Base-by-base conservation (phyloP, 2,113 vertebrate species). In the Romanogobio albipinnatus region DNA sequence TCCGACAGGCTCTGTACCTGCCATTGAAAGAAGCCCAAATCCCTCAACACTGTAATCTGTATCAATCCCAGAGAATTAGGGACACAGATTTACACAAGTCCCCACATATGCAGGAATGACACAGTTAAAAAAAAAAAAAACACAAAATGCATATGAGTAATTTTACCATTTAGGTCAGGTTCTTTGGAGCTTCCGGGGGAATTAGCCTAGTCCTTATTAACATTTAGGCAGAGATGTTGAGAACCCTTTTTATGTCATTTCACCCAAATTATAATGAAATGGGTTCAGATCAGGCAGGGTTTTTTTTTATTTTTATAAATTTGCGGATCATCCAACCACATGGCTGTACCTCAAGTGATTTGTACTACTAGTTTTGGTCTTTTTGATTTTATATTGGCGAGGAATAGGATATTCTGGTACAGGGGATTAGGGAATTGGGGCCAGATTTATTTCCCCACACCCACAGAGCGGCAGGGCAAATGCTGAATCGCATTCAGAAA, bases 161-260 rank as follows among this genome's bases (percentile, higher is more conserved):
- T 71, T 82, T 82, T 71, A 82, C 33, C 80, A 71, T 82, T 82
- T 71, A 71, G 80, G 80, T 82, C 80, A 82, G 80, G 80, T 82
- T 82, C 29, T 71, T 33, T 56, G 64, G 62, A 26, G 66, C 66
- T n/a, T 82, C 47, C 47, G 49, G 22, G 64, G 80, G 80, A 82
- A 82, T 71, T 58, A 71, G 64, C 61, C 36, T 51, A 82, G 64
- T 82, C 66, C 49, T 56, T 66, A 51, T 26, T 58, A 56, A 70
- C 64, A 56, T 70, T 66, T 59, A 78, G 75, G 24, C 49, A 76
- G 24, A 64, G 43, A 62, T 45, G 56, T 17, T 45, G 47, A 49
- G 33, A 56, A 78, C 76, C 76, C 24, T 29, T 66, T 64, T 79
- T 29, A 61, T 81, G 49, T 82, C 26, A 53, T 68, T 11, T 56